Base-by-base conservation (phyloP, 2,797 vertebrate genomes). In the Lacerta viridis region DNA sequence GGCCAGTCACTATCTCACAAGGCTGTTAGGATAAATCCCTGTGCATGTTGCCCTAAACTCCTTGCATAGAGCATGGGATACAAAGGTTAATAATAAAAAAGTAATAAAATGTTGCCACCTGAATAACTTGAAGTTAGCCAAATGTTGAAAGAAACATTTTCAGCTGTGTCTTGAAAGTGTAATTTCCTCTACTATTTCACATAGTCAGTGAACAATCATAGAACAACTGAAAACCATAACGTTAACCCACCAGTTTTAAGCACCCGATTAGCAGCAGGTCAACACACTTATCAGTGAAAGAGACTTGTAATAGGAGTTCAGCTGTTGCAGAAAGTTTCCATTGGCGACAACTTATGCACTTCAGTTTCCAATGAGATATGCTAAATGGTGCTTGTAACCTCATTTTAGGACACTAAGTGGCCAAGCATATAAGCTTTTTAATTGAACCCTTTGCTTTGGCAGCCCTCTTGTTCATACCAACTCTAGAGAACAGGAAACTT, bases 161-260 rank as follows among this genome's bases (percentile, higher is more conserved):
- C 80, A 27, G 9, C 76, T 76, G 0, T 0, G 0, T 25, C 5
- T 84, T 86, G 8, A 4, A 82, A 90, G 83, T 79, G 36, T 64
- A 84, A 20, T 90, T 94, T 93, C 88, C 79, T 90, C 13, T 91
- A n/a, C 23, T 81, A 20, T 92, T 95, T 88, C 72, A 69, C 68
- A 75, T 88, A 41, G 83, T 85, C 15, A 79, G 27, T 64, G 80
- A 89, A 91, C 55, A 71, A 80, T 80, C 66, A 78, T 55, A 74
- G 82, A 89, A 83, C 93, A 91, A 59, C 72, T n/a, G 78, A 71
- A 33, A 84, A 69, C 85, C 2, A 17, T 69, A 87, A 10, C 90
- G 50, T 85, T 75, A 68, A n/a, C 39, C 41, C n/a, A 39, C 75
- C 59, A 5, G 13, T 64, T 93, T 59, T 64, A 87, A 84, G 33